Evolutionary conservation across 1,140 invertebrate genomes (phyloP).

Genomic region (Caenorhabditis brenneri): DNA sequence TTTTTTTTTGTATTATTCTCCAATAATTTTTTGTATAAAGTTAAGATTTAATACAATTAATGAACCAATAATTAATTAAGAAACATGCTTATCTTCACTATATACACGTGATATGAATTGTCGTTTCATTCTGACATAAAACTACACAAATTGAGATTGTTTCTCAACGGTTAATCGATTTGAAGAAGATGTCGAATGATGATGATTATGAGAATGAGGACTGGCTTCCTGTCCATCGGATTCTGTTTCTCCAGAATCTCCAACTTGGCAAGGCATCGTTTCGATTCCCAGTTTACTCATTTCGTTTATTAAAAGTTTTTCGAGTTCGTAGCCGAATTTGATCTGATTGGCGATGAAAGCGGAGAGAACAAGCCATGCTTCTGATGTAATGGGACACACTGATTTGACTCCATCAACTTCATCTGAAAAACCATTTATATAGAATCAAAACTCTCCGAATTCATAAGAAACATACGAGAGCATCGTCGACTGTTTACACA

Average conservation of each 20-base stretch:
- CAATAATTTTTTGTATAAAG: too few species aligned
- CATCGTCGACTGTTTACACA: constrained; percentile 19
- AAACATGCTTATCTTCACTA: too few species aligned
- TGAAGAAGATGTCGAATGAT: background rate
- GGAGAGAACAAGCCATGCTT: constrained; percentile 47
- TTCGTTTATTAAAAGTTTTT: constrained; percentile 44
- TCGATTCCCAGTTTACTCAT: constrained; percentile 48
- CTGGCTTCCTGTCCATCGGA: background rate
- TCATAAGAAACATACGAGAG: background rate
- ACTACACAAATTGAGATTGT: constrained; percentile 22
- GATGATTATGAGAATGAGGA: background rate
- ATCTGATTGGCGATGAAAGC: constrained; percentile 49
- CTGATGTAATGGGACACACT: constrained; percentile 48
- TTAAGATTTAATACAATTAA: too few species aligned
- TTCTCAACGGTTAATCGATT: background rate
- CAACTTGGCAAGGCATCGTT: background rate
- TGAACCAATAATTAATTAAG: background rate
- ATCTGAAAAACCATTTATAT: constrained; percentile 26
- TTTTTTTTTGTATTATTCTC: too few species aligned
- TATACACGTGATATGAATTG: constrained; percentile 6
- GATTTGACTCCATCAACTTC: constrained; percentile 14
- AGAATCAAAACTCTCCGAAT: too few species aligned
- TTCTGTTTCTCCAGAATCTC: background rate
- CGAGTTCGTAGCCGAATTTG: constrained; percentile 49
- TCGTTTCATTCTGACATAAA: too few species aligned